phyloP scores from a whole-genome alignment of 2,888 invertebrate genomes.

The Troides aeacus region DNA sequence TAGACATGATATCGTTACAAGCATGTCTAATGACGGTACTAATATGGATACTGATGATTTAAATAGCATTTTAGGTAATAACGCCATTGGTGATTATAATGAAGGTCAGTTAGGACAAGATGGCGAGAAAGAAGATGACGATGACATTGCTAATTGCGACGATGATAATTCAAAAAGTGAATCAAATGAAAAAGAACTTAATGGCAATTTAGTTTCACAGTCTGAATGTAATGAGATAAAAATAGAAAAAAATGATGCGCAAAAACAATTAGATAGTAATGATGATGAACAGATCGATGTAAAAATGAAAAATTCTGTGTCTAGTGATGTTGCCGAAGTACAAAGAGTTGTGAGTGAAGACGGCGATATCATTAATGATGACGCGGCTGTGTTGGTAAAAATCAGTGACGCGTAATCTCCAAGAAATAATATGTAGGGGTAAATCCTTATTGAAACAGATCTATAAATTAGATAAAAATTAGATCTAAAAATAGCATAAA shows the following conservation, averaged over 20 bases:
- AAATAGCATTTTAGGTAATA: not conserved
- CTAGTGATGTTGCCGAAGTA: conserved; percentile 62
- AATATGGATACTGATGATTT: conserved; percentile 17
- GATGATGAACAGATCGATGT: conserved; percentile 33
- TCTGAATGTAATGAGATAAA: conserved; percentile 17
- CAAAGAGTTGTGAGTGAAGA: conserved; percentile 52
- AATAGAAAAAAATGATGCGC: conserved; percentile 23
- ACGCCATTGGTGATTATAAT: conserved; percentile 6
- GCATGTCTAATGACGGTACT: conserved; percentile 21
- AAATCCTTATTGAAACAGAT: not conserved
- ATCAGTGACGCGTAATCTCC: conserved; percentile 2
- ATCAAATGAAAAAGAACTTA: conserved; percentile 7
- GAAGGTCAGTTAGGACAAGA: conserved; percentile 3
- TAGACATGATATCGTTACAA: conserved; percentile 31
- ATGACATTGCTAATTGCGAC: conserved; percentile 12
- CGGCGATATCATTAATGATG: not conserved
- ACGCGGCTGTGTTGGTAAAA: not conserved
- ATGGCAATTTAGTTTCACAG: conserved; percentile 16
- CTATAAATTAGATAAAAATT: not conserved
- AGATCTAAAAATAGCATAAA: conserved; percentile 15
- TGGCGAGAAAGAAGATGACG: conserved; percentile 23
- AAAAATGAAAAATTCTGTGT: conserved; percentile 54
- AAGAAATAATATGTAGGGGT: not conserved
- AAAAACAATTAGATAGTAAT: conserved; percentile 23
- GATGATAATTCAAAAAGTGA: not conserved